Percentiles rank a stretch among this genome's conserved stretches.
phyloP scores from a whole-genome alignment of 2,888 invertebrate genomes.

The Scrobipalpa costella region DNA sequence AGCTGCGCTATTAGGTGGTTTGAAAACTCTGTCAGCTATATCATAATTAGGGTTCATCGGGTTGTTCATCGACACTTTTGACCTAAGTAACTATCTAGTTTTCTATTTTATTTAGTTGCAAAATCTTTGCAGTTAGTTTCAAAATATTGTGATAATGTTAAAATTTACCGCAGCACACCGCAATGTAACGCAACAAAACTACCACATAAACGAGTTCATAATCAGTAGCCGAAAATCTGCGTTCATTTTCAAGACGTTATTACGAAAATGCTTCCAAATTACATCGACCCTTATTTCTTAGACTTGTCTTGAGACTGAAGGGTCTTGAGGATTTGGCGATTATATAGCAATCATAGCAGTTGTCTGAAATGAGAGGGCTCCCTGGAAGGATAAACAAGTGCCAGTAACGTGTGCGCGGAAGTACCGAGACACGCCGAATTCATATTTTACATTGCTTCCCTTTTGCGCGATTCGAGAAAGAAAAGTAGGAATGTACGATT shows the following conservation, averaged over 20 bases:
- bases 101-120: not conserved
- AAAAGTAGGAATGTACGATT: conserved; percentile 36
- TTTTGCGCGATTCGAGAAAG: conserved; percentile 47
- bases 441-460: conserved; percentile 74
- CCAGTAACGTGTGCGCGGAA: conserved; percentile 73
- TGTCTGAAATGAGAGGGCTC: conserved; percentile 76
- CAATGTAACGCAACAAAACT: conserved; percentile 38
- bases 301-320: conserved; percentile 35
- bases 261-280: conserved; percentile 59
- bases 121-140: not conserved
- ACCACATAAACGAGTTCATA: conserved; percentile 55
- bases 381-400: conserved; percentile 78
- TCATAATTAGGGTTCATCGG: no score
- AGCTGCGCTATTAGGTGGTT: no score
- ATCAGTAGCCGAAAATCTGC: conserved; percentile 66
- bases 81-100: not conserved
- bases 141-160: not conserved
- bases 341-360: conserved; percentile 77
- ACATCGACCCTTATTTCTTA: conserved; percentile 43
- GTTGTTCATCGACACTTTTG: no score
- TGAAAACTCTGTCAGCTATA: no score
- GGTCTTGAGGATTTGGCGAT: conserved; percentile 57
- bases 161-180: not conserved
- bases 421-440: conserved; percentile 72
- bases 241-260: conserved; percentile 57